Evolutionary conservation across 2,797 vertebrate species (phyloP), one percentile per base, ranked within the genome.

Genomic region (Protonibea diacanthus): DNA sequence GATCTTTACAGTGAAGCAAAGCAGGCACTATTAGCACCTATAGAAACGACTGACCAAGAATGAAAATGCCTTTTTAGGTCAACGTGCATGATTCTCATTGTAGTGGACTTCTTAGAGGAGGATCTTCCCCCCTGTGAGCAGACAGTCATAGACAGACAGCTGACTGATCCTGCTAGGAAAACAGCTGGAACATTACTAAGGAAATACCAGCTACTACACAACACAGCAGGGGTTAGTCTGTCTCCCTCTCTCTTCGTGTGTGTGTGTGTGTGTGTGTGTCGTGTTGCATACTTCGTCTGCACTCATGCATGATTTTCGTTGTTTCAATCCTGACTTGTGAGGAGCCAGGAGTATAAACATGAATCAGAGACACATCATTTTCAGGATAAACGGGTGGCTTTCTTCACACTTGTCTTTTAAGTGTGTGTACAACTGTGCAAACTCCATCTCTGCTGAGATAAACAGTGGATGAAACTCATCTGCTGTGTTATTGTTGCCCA

Each of bases 131-230:
- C 69, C 71, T 67, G 71, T 61, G 65, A 80, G 63, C 63, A 52
- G 71, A 59, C 49, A 48, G 56, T 15, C 29, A 38, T n/a, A 68
- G 40, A 44, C n/a, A 68, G 25, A 49, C 38, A 64, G 21, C 17
- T 73, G 60, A 40, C 59, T 60, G 44, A 63, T 51, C 49, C 23
- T 18, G 10, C 57, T 13, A 48, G 25, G 48, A 70, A 62, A 79
- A 73, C 65, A 83, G 76, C 67, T 86, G 76, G 59, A 56, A 29
- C 58, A 73, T 74, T 78, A 56, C 23, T 40, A 63, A 83, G 71
- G 80, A 86, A 76, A 88, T 84, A 49, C 58, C 84, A 74, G 59
- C 49, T 11, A 48, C 63, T 40, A 33, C 27, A 60, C 23, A 62
- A 67, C 67, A 69, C 75, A 53, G 58, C 61, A 51, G 38, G 73